Evolutionary conservation across 2,113 vertebrate species (phyloP).

Genomic region (Toxotes jaculatrix): DNA sequence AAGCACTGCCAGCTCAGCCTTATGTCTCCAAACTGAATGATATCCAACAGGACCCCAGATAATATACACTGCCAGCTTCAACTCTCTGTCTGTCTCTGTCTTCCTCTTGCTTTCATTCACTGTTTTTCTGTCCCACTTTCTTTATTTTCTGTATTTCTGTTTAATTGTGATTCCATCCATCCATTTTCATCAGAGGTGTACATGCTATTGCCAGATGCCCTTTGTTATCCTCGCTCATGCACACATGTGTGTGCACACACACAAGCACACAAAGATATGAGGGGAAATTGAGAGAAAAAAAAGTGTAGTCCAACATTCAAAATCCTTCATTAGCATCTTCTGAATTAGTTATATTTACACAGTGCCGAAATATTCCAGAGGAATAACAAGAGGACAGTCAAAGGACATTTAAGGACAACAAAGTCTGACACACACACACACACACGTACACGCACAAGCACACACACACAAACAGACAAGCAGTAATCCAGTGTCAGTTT

Average conservation of each 20-base stretch:
- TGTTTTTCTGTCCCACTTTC: constrained; percentile 49
- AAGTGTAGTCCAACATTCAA: constrained; percentile 6
- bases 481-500: constrained; percentile 54
- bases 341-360: constrained; percentile 42
- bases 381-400: constrained; percentile 9
- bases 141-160: constrained; percentile 21
- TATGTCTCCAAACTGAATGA: constrained; percentile 68
- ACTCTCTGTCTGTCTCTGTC: constrained; percentile 36
- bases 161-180: constrained; percentile 32
- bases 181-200: constrained; percentile 13
- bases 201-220: constrained; percentile 34
- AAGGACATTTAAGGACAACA: constrained; percentile 51
- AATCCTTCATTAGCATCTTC: constrained; percentile 40
- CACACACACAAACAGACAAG: constrained; percentile 24
- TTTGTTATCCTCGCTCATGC: background rate
- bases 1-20: constrained; percentile 53
- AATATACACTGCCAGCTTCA: constrained; percentile 58
- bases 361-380: constrained; percentile 7
- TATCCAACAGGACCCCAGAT: constrained; percentile 66
- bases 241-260: background rate
- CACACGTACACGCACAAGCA: no score
- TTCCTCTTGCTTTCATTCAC: constrained; percentile 31
- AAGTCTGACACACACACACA: constrained; percentile 31
- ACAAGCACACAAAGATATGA: constrained; percentile 1
- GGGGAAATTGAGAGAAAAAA: background rate